These are phyloP conservation scores for Spilogale gracilis DNA, from an alignment of 2,113 vertebrate genomes.

Conservation along the genomic window DNA sequence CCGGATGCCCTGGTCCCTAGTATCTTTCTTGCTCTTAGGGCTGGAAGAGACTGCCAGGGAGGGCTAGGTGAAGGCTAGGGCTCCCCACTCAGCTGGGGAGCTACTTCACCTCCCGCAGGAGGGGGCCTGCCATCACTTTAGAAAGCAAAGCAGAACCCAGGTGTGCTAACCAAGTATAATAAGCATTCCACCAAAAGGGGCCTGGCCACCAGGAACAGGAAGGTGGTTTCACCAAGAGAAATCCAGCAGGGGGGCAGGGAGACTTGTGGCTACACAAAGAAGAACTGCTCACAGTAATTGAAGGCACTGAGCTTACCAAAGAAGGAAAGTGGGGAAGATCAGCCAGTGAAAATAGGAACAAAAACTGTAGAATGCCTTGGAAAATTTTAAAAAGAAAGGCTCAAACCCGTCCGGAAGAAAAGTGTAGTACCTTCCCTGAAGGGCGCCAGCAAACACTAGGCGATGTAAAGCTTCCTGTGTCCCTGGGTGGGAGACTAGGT, in stretches of 20 bases:
- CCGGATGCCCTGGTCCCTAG: not conserved
- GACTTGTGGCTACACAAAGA: not conserved
- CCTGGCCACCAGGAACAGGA: not conserved
- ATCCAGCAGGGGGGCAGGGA: not conserved
- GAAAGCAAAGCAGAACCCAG: not conserved
- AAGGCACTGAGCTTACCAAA: not conserved
- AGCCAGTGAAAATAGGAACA: not conserved
- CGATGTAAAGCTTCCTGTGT: not conserved
- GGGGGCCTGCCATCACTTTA: not conserved
- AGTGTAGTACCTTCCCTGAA: not conserved
- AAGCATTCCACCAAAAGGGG: not conserved
- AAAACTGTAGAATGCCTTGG: not conserved
- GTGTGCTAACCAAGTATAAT: not conserved
- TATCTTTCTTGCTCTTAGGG: not conserved
- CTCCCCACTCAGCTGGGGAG: not conserved
- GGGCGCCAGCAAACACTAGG: not conserved
- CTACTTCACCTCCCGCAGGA: not conserved
- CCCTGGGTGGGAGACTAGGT: too few species aligned
- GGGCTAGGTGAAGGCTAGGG: not conserved
- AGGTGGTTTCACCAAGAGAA: not conserved
- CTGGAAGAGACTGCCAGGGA: not conserved
- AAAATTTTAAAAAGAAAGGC: not conserved
- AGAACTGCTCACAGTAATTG: not conserved
- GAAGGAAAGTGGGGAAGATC: not conserved
- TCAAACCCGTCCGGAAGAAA: not conserved